Evolutionary conservation across 2,113 vertebrate genomes (phyloP), one percentile per base, ranked within the genome.

Genomic region (Syngnathus floridae): DNA sequence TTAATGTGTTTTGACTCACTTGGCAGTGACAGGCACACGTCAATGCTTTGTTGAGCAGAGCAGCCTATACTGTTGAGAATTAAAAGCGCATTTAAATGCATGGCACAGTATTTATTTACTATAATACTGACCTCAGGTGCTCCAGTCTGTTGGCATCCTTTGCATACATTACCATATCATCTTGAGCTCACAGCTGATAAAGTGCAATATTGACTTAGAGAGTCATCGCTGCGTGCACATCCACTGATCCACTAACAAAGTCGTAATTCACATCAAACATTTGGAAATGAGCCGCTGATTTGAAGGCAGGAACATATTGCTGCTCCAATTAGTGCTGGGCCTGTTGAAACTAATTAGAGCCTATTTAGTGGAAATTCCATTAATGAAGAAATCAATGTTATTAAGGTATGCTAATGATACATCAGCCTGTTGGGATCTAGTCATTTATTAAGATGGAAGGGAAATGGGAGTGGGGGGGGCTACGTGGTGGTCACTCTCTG

Each of bases 321-420:
- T 48, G 82, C 57, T 74, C 78, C 77, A 88, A 88, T 90, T 84
- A 88, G 77, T 66, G 68, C 40, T 40, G 81, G 81, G 82, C 75
- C 86, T 82, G 82, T 82, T 86, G 85, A 90, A 91, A 90, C 68
- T 91, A 91, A 91, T 91, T 90, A 89, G 83, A 79, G 82, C 84
- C 85, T 87, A 88, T 87, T 91, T 90, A 87, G 86, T 84, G 88
- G 82, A 83, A 89, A 90, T 89, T 83, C 87, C 84, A 90, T 89
- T 91, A 91, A 91, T 92, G 82, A 91, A 87, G 79, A 87, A 90
- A 90, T 91, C 90, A 88, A 81, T 90, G 88, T 84, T 87, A 89
- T 91, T 82, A 89, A 82, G 84, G 90, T 90, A 91, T 91, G 90
- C 84, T 88, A 92, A 91, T 90, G 86, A 81, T 56, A 67, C 72